Evolutionary conservation across 2,888 invertebrate species (phyloP).

Genomic region (Drosophila neonasuta): DNA sequence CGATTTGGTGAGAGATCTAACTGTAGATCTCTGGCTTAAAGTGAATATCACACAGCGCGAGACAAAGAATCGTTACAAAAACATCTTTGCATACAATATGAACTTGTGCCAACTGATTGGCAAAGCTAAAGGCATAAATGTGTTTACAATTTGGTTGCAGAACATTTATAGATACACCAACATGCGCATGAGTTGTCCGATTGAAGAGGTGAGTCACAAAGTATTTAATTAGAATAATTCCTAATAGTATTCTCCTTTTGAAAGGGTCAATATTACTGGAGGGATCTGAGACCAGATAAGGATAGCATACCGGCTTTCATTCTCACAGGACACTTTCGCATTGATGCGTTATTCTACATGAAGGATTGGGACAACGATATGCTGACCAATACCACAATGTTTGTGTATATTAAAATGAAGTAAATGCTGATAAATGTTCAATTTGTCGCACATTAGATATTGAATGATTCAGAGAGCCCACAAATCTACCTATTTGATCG

Average conservation of each 20-base stretch:
- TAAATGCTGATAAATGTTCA: slow-evolving; percentile 11
- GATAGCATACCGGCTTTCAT: slow-evolving; percentile 16
- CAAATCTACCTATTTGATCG: slow-evolving; percentile 34
- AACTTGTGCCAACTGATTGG: neutral
- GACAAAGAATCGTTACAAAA: neutral
- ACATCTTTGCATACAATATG: neutral
- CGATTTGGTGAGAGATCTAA: neutral
- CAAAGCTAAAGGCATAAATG: neutral
- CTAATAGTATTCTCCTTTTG: neutral
- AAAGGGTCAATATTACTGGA: neutral
- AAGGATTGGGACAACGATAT: slow-evolving; percentile 13
- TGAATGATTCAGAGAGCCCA: slow-evolving; percentile 60
- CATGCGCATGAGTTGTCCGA: slow-evolving; percentile 1
- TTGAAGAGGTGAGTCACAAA: neutral
- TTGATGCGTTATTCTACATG: slow-evolving; percentile 27
- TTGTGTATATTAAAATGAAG: slow-evolving; percentile 33
- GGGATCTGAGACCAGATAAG: neutral
- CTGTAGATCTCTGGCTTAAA: neutral
- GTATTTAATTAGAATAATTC: neutral
- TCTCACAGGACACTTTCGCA: slow-evolving; percentile 24
- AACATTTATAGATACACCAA: slow-evolving; percentile 1
- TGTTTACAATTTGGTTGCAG: neutral
- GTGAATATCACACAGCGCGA: neutral
- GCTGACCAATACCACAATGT: slow-evolving; percentile 27
- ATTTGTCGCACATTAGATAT: slow-evolving; percentile 49